Conservation (phyloP, 2,888 invertebrate species). For the Cantharis lateralis region DNA sequence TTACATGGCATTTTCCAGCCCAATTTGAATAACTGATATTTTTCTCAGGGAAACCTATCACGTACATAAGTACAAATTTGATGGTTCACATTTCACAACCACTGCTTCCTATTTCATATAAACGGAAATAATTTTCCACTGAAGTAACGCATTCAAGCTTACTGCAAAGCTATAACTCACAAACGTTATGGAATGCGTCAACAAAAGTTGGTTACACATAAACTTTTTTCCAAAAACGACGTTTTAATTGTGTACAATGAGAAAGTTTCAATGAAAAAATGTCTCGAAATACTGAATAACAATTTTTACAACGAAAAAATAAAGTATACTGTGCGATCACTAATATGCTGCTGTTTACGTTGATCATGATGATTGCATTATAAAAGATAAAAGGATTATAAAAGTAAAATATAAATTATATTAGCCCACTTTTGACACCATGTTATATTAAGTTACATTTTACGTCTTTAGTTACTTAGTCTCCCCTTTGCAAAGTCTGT, state of each 20-base stretch:
- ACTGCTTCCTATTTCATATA: not conserved
- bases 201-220: not conserved
- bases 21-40: not conserved
- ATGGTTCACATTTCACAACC: not conserved
- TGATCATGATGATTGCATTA: too few species aligned
- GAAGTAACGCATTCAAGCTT: not conserved
- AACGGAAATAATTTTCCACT: slow-evolving; percentile 5
- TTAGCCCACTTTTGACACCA: too few species aligned
- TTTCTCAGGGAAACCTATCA: not conserved
- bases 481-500: too few species aligned
- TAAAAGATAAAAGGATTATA: too few species aligned
- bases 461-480: too few species aligned
- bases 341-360: too few species aligned
- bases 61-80: not conserved
- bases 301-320: not conserved
- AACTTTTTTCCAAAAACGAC: not conserved
- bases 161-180: not conserved
- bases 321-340: too few species aligned
- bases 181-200: not conserved
- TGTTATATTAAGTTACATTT: too few species aligned
- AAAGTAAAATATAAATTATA: too few species aligned
- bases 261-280: not conserved
- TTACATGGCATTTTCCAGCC: not conserved
- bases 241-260: not conserved
- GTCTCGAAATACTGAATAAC: not conserved